phyloP scores from a whole-genome alignment of 30 jellyfish, hydroid and myxozoan species.

The Morbakka virulenta region DNA sequence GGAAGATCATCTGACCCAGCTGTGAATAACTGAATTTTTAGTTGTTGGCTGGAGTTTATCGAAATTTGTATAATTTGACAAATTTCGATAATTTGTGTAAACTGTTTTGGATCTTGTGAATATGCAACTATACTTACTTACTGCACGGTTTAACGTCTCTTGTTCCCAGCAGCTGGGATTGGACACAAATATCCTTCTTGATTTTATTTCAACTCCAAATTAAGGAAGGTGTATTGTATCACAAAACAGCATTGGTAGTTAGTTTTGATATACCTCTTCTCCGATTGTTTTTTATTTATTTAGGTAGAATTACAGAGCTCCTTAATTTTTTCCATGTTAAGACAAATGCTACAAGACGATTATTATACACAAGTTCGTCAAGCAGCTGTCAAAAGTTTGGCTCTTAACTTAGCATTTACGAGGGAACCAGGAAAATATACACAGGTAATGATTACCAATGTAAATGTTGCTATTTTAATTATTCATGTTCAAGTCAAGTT shows the following conservation, averaged over 20 bases:
- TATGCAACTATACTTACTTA: too few species aligned
- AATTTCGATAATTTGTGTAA: too few species aligned
- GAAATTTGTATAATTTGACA: too few species aligned
- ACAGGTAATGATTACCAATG: constrained; percentile 69
- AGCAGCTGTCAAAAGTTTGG: constrained; percentile 79
- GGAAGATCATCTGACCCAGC: too few species aligned
- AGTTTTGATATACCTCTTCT: background rate
- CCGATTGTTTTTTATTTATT: background rate
- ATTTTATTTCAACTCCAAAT: background rate
- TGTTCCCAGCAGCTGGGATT: too few species aligned
- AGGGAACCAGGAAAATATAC: constrained; percentile 67
- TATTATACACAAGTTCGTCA: constrained; percentile 80
- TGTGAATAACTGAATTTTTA: too few species aligned
- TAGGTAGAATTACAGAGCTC: constrained; percentile 84
- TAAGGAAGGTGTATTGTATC: too few species aligned
- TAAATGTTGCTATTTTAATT: too few species aligned
- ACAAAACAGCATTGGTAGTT: background rate
- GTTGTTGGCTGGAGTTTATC: too few species aligned
- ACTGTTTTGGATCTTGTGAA: too few species aligned
- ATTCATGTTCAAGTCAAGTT: too few species aligned
- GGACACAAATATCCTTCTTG: background rate
- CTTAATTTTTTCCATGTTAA: constrained; percentile 84
- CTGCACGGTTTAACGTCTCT: too few species aligned
- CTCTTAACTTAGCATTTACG: constrained; percentile 53
- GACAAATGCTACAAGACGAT: constrained; percentile 93